phyloP scores from a whole-genome alignment of 2,888 invertebrate genomes.

The Drosophila quinaria region DNA sequence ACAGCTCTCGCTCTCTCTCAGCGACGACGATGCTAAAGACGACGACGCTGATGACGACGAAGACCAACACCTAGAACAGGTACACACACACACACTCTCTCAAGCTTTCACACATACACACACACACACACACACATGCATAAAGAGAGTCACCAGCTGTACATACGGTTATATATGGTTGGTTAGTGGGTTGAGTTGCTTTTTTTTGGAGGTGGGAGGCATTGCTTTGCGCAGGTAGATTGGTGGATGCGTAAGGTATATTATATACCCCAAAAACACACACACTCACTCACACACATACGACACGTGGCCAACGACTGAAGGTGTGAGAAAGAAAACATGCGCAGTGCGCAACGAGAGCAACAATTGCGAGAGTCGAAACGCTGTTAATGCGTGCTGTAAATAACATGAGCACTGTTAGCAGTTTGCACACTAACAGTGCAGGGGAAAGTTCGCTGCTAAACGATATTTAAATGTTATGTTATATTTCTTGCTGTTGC shows the following conservation, averaged over 20 bases:
- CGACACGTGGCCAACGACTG: conserved; percentile 50
- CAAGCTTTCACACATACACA: conserved; percentile 4
- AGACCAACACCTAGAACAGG: conserved; percentile 73
- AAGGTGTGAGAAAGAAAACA: conserved; percentile 58
- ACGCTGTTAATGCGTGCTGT: conserved; percentile 1
- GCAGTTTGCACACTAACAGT: conserved; percentile 1
- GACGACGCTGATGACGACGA: conserved; percentile 40
- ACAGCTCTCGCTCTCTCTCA: conserved; percentile 48
- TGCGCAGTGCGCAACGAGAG: conserved; percentile 50
- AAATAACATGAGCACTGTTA: conserved; percentile 30
- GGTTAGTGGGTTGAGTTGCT: conserved; percentile 35
- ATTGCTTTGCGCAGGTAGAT: conserved; percentile 85
- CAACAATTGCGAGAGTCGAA: conserved; percentile 15
- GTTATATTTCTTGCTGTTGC: conserved; percentile 27
- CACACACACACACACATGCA: not conserved
- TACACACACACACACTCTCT: conserved; percentile 51
- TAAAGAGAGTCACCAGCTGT: conserved; percentile 43
- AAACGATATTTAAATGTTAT: conserved; percentile 20
- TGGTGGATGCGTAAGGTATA: conserved; percentile 85
- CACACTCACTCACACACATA: conserved; percentile 55
- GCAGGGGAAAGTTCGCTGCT: conserved; percentile 50
- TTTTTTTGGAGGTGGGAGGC: conserved; percentile 49
- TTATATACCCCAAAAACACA: conserved; percentile 77
- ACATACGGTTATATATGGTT: conserved; percentile 49
- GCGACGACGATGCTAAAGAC: conserved; percentile 55